Percentiles rank a stretch among this genome's conserved stretches.
phyloP scores from a whole-genome alignment of 2,113 vertebrate species.

The Tragelaphus scriptus region DNA sequence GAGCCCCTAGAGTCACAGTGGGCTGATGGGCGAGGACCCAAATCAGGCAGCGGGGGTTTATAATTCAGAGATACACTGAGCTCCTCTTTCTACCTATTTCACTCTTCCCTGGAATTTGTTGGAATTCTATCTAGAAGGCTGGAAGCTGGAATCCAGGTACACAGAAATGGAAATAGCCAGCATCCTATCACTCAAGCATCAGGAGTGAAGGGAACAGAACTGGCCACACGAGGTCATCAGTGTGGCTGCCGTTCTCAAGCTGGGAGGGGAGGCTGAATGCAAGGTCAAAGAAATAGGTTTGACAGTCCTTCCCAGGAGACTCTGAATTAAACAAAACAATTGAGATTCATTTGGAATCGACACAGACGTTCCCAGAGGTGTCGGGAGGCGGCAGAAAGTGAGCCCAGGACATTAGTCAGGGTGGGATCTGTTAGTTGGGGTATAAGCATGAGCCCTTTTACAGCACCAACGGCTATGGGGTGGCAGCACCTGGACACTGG shows the following conservation, averaged over 20 bases:
- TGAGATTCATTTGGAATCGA: constrained; percentile 50
- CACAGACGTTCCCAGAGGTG: constrained; percentile 32
- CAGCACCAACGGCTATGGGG: constrained; percentile 50
- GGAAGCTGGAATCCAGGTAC: neutral
- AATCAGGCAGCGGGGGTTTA: too few relatives aligned
- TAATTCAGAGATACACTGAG: neutral
- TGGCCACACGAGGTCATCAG: neutral
- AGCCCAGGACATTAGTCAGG: constrained; percentile 49
- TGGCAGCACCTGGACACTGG: neutral
- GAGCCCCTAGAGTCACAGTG: neutral
- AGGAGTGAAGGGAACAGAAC: neutral
- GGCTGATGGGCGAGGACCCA: neutral
- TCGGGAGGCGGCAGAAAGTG: constrained; percentile 56
- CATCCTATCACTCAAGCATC: neutral
- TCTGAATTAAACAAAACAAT: neutral
- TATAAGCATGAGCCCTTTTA: constrained; percentile 82
- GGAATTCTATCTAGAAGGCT: constrained; percentile 30
- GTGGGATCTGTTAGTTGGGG: constrained; percentile 67
- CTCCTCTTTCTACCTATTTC: neutral
- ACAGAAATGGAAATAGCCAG: neutral
- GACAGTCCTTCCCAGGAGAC: neutral
- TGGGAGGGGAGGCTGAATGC: neutral
- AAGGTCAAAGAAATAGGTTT: neutral
- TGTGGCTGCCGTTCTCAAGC: neutral
- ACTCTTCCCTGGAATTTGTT: neutral